Conservation (phyloP, 2,888 invertebrate genomes). For the Mechanitis mazaeus region DNA sequence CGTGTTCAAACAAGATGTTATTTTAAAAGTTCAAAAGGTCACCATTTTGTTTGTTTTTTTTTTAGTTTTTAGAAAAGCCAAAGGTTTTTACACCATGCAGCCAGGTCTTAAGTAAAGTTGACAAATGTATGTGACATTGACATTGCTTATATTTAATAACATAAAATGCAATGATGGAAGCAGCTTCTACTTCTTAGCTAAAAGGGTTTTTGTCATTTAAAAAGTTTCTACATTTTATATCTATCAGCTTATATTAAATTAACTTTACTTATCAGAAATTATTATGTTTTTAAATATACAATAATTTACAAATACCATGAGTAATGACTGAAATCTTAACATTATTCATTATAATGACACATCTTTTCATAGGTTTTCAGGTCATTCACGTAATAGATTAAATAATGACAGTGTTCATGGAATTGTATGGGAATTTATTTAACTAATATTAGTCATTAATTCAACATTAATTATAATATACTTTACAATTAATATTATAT, state of each 20-base stretch:
- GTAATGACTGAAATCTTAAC: constrained; percentile 11
- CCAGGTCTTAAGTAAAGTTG: background rate
- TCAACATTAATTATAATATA: background rate
- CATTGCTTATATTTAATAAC: too few species aligned
- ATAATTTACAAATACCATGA: background rate
- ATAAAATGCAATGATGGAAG: too few species aligned
- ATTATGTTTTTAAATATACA: background rate
- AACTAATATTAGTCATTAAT: background rate
- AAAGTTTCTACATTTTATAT: too few species aligned
- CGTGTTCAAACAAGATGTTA: constrained; percentile 10
- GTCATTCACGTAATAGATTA: constrained; percentile 15
- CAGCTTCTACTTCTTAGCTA: too few species aligned
- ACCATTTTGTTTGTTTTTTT: too few species aligned
- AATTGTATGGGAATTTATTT: background rate
- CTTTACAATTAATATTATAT: too few species aligned
- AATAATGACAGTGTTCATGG: constrained; percentile 5
- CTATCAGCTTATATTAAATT: too few species aligned
- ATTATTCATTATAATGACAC: constrained; percentile 26
- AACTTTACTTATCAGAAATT: background rate
- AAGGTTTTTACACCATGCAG: too few species aligned
- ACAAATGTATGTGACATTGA: background rate
- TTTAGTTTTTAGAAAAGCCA: too few species aligned
- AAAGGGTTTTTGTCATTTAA: too few species aligned
- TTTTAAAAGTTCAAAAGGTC: background rate
- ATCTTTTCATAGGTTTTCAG: constrained; percentile 24